A percentile compares a stretch with the other conserved stretches of the same genome.
Evolutionary conservation across 2,113 vertebrate genomes (phyloP).

Genomic region (Poeciliopsis turrubarensis): DNA sequence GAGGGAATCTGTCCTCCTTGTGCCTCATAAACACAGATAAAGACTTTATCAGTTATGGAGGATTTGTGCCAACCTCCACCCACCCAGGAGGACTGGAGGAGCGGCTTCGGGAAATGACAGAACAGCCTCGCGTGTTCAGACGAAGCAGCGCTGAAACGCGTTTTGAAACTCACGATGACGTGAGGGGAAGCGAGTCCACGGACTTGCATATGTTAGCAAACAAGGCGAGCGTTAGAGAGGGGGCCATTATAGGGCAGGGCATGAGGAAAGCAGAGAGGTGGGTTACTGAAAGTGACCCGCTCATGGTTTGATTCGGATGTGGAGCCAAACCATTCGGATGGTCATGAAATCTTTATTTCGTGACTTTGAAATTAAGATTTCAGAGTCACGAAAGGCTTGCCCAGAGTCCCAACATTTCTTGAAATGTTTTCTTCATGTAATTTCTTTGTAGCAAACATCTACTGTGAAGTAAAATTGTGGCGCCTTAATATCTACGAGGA

Average conservation of each 20-base stretch:
- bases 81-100: slow-evolving; percentile 31
- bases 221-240: neutral
- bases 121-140: neutral
- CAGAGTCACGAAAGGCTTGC: too few species aligned
- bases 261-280: neutral
- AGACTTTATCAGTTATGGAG: slow-evolving; percentile 52
- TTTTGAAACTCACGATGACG: neutral
- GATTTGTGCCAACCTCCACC: slow-evolving; percentile 37
- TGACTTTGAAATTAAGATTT: neutral
- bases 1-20: slow-evolving; percentile 41
- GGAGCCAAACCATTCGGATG: too few species aligned
- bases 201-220: neutral
- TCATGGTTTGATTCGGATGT: neutral
- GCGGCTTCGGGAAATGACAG: neutral
- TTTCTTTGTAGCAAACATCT: too few species aligned
- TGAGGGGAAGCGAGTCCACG: neutral
- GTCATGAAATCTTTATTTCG: too few species aligned
- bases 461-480: too few species aligned
- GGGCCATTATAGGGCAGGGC: neutral
- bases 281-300: slow-evolving; percentile 1
- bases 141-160: neutral
- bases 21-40: slow-evolving; percentile 58
- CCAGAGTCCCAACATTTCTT: too few species aligned
- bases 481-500: neutral
- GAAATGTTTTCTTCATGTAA: too few species aligned